These are phyloP conservation scores for Aphelenchoides besseyi DNA, from an alignment of 1,140 invertebrate species.

Conservation along the genomic window DNA sequence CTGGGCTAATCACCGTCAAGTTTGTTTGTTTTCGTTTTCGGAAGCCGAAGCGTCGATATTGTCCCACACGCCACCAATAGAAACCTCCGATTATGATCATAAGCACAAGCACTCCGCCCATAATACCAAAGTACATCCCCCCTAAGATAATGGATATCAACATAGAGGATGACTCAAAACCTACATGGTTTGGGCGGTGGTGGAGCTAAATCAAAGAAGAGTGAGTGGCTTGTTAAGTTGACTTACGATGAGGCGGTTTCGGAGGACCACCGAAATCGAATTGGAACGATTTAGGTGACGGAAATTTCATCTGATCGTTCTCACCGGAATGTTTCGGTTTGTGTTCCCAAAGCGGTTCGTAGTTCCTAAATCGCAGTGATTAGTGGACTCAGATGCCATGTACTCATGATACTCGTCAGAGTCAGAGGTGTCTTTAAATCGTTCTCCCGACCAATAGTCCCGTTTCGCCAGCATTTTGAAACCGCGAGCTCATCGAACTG, in stretches of 20 bases:
- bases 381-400: too few relatives aligned
- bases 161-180: neutral
- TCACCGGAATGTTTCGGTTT: neutral
- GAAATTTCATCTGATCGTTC: neutral
- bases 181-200: neutral
- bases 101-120: too few relatives aligned
- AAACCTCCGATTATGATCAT: neutral
- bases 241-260: neutral
- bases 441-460: neutral
- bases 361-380: neutral
- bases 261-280: neutral
- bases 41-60: neutral
- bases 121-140: too few relatives aligned
- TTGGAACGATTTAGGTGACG: neutral
- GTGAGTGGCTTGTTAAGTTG: neutral
- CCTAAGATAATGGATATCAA: neutral
- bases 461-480: neutral
- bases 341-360: neutral
- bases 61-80: neutral
- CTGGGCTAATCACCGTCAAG: neutral
- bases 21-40: neutral
- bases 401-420: too few relatives aligned
- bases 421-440: too few relatives aligned
- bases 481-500: neutral
- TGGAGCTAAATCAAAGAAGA: neutral